Evolutionary conservation across 2,888 invertebrate genomes (phyloP).

Genomic region (Eristalinus sepulchralis): DNA sequence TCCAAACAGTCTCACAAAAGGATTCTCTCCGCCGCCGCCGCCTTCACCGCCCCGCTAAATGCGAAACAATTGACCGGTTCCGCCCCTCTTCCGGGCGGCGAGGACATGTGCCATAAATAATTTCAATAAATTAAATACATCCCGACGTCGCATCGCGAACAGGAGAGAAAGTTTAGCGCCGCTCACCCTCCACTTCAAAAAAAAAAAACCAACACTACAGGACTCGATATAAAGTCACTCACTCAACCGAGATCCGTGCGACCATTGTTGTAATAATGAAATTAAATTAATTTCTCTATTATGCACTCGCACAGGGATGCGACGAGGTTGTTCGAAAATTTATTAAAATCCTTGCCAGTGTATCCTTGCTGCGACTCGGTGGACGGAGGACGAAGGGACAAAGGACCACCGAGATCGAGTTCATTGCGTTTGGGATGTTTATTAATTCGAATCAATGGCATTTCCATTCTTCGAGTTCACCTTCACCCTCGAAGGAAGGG

Average conservation of each 20-base stretch:
- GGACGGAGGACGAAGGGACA: conserved; percentile 3
- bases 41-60: conserved; percentile 13
- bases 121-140: conserved; percentile 81
- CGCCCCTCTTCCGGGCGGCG: conserved; percentile 33
- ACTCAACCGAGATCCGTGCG: conserved; percentile 59
- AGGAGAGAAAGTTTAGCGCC: conserved; percentile 40
- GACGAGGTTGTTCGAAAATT: conserved; percentile 48
- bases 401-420: conserved; percentile 42
- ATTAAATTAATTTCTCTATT: conserved; percentile 73
- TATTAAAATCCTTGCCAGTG: conserved; percentile 53
- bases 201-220: not conserved
- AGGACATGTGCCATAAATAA: conserved; percentile 78
- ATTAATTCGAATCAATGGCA: conserved; percentile 67
- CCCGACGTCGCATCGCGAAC: conserved; percentile 75
- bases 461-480: conserved; percentile 33
- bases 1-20: conserved; percentile 45
- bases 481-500: conserved; percentile 31
- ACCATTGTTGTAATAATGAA: conserved; percentile 74
- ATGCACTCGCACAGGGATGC: conserved; percentile 27
- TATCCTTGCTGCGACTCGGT: conserved; percentile 7
- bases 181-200: conserved; percentile 53
- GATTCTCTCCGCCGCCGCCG: conserved; percentile 9
- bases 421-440: conserved; percentile 63
- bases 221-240: not conserved
- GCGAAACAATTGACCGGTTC: conserved; percentile 57